Base-by-base conservation (phyloP, 2,888 invertebrate species). In the Branchellion lobata region DNA sequence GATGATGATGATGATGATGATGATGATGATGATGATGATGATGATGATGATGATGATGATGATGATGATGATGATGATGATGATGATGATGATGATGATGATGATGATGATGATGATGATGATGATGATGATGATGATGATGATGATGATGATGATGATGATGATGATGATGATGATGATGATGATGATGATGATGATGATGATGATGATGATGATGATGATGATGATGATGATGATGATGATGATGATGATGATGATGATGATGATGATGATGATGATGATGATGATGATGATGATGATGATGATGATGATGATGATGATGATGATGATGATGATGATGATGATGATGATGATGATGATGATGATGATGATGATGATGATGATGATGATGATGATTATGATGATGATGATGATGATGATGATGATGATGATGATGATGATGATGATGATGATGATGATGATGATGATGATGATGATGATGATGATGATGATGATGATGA, bases 321-420 rank as follows among this genome's bases (percentile, higher is more conserved):
- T 65, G 65, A 65, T 65, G 65, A 65, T 65, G 65, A 11, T 11
- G 65, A 65, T 65, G 65, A 65, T 65, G 65, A 65, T 65, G 65
- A 65, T 65, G 65, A 11, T 11, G 65, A 65, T 65, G 65, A 65
- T 65, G 65, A 65, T 65, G 65, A 65, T 65, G 65, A 11, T 11
- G 65, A 65, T 65, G 65, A 65, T 65, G 65, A 65, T 65, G 65
- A 65, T 65, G 65, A 65, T 33, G 72, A 72, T 72, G 72, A 72
- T 65, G 80, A 77, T 65, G 80, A 61, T 34, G 80, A 77, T 77
- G 80, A 77, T 34, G 80, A 80, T n/a, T n/a, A n/a, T 31, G 71
- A 71, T 71, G 71, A 71, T 71, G 71, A 71, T 71, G 29, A 36
- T 74, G 31, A 53, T 24, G 51, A 24, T 1, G 11, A 34, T 47